Base-by-base conservation (phyloP, 2,113 vertebrate genomes). In the Grantiella picta region DNA sequence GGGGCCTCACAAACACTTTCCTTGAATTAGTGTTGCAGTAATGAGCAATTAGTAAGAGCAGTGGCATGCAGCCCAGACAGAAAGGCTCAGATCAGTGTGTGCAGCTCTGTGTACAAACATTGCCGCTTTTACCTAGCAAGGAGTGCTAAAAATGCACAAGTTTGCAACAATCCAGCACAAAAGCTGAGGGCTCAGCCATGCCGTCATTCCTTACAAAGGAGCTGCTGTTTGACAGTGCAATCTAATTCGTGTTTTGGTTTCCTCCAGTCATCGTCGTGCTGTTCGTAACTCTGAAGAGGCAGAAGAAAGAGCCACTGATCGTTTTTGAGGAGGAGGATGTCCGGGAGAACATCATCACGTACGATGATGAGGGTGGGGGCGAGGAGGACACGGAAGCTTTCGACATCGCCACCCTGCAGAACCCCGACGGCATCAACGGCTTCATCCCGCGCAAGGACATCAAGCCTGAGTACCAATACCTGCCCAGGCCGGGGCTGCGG, bases 301-400 rank as follows among this genome's bases (percentile, higher is more conserved):
- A 99, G 96, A 99, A 99, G 97, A 99, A 99, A 86, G 99, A 99
- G 63, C 99, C 99, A 0, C 95, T 99, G 77, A 99, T 99, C 3
- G 98, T 99, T 73, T 99, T 99, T 49, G 99, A 99, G 89, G 99
- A 99, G 92, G 99, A 99, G 95, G 99, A 99, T 66, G 99, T 99
- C 83, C 98, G 99, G 16, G 99, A 99, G 97, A 99, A 99, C 89
- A 99, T 99, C 80, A 99, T 99, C 83, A 99, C 99, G 19, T 99
- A 99, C 0, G 99, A 99, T 5, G 99, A 99, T 5, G 99, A 99
- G 94, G 99, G 99, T 3, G 99, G 99, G 0, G 99, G 99, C 0
- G 99, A 99, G 92, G 99, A 99, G 94, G 99, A 99, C 96, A 99
- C 99, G 0, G 99, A 99, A 95, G 99, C 99, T 7, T 99, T 99